These are phyloP conservation scores for Helogale parvula DNA, from an alignment of 2,113 vertebrate species.

Conservation along the genomic window DNA sequence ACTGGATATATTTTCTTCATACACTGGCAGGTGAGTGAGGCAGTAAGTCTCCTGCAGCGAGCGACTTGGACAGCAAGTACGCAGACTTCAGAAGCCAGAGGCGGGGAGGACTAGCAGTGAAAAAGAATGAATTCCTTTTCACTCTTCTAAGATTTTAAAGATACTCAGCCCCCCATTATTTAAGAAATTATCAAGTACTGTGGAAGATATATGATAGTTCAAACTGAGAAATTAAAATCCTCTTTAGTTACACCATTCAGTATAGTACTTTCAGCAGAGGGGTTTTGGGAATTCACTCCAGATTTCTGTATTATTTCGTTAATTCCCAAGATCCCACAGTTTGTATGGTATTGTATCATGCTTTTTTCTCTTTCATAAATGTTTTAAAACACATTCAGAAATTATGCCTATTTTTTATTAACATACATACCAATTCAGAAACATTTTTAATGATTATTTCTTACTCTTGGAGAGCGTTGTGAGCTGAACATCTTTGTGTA, in stretches of 20 bases:
- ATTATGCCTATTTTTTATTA: neutral
- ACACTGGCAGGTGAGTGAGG: conserved; percentile 81
- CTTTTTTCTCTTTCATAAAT: neutral
- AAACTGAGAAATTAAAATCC: neutral
- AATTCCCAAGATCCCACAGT: neutral
- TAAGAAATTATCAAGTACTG: neutral
- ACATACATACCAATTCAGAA: neutral
- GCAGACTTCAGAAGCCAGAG: neutral
- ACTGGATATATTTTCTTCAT: conserved; percentile 82
- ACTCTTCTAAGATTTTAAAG: neutral
- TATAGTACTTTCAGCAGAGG: neutral
- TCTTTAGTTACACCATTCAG: neutral
- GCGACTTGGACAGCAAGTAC: neutral
- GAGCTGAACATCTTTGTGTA: neutral
- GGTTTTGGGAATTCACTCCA: neutral
- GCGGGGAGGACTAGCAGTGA: neutral
- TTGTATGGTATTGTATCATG: neutral
- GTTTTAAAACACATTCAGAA: conserved; percentile 19
- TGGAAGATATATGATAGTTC: conserved; percentile 13
- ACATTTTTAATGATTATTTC: conserved; percentile 31
- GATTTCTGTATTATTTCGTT: neutral
- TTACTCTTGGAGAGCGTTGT: neutral
- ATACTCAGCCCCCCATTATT: neutral
- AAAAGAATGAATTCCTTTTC: neutral
- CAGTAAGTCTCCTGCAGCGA: neutral